These are phyloP conservation scores for Cynopterus brachyotis DNA, from an alignment of 2,113 vertebrate genomes.

Conservation along the genomic window DNA sequence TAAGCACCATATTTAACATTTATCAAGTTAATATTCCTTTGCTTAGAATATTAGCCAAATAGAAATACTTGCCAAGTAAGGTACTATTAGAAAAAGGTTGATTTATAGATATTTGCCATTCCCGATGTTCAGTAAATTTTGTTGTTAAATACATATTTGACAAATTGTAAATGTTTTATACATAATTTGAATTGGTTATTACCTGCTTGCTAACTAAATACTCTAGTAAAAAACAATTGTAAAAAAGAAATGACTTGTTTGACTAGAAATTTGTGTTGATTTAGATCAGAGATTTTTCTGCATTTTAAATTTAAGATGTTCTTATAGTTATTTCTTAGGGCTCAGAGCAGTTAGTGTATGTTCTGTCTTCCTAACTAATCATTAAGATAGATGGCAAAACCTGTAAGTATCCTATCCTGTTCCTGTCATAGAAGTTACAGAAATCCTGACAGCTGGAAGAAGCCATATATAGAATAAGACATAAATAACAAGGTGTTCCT, in stretches of 20 bases:
- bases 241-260: not conserved
- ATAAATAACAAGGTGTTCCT: not conserved
- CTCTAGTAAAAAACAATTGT: too few species aligned
- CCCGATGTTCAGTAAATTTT: constrained; percentile 14
- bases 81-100: not conserved
- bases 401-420: not conserved
- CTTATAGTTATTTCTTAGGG: not conserved
- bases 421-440: not conserved
- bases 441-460: not conserved
- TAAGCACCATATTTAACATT: not conserved
- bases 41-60: not conserved
- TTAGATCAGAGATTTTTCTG: not conserved
- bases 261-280: constrained; percentile 10
- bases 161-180: constrained; percentile 21
- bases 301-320: constrained; percentile 34
- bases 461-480: not conserved
- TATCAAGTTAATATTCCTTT: constrained; percentile 14
- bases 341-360: not conserved
- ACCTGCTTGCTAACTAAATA: not conserved
- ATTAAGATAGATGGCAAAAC: not conserved
- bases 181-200: not conserved
- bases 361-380: not conserved
- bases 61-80: not conserved
- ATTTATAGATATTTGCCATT: not conserved
- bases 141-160: not conserved